A percentile compares a stretch with the other conserved stretches of the same genome.
Conservation (phyloP, 1,140 invertebrate genomes). For the Wiebesia pumilae region DNA sequence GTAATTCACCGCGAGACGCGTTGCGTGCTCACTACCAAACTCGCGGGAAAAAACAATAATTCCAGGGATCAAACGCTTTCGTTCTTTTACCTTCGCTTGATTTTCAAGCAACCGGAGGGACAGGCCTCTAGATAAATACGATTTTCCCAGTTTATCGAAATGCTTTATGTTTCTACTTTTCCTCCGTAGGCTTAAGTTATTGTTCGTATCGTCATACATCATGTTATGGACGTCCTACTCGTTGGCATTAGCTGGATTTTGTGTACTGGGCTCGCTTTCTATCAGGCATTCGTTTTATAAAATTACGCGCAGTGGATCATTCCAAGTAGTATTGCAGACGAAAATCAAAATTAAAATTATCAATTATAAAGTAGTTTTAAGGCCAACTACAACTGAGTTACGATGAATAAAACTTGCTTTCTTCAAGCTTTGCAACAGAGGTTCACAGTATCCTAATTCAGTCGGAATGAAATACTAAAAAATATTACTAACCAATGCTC, state of each 20-base stretch:
- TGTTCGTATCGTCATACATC: not conserved
- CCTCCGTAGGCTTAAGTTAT: not conserved
- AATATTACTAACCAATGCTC: too few relatives aligned
- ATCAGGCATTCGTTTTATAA: not conserved
- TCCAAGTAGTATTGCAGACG: not conserved
- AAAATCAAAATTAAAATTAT: too few relatives aligned
- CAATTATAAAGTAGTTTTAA: too few relatives aligned
- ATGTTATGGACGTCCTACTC: not conserved
- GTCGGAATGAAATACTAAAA: too few relatives aligned
- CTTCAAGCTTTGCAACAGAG: too few relatives aligned
- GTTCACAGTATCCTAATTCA: too few relatives aligned
- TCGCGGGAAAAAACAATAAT: constrained; percentile 9
- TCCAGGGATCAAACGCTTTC: not conserved
- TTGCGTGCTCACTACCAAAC: not conserved
- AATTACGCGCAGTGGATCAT: not conserved
- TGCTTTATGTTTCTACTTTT: not conserved
- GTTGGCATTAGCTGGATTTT: not conserved
- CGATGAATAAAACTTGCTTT: too few relatives aligned
- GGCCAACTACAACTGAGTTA: too few relatives aligned
- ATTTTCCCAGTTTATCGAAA: not conserved
- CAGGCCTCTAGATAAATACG: not conserved
- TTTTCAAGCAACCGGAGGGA: not conserved
- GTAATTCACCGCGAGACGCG: not conserved
- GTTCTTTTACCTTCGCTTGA: not conserved
- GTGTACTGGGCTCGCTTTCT: not conserved